Conservation (phyloP, 2,888 invertebrate genomes). For the Panzeria rudis region DNA sequence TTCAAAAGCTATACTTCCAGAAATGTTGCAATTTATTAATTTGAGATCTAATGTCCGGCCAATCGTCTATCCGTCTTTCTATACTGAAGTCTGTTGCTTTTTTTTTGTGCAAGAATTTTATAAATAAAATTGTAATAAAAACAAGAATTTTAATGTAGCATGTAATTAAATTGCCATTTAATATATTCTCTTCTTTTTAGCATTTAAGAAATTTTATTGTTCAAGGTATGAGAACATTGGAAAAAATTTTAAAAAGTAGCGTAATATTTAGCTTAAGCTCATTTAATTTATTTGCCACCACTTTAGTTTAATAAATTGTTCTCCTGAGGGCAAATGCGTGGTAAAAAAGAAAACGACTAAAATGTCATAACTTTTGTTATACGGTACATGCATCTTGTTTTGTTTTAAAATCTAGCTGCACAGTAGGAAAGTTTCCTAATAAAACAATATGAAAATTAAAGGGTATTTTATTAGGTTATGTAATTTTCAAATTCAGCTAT, state of each 20-base stretch:
- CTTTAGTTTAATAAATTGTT: constrained; percentile 50
- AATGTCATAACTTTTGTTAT: constrained; percentile 42
- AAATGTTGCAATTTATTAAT: no score
- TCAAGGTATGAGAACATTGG: not conserved
- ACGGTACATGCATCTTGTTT: constrained; percentile 5
- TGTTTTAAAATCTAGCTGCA: no score
- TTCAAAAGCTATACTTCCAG: no score
- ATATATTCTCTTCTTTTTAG: constrained; percentile 17
- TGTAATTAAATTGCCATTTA: constrained; percentile 41
- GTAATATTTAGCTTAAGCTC: constrained; percentile 31
- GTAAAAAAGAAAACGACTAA: not conserved
- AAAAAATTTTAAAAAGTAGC: constrained; percentile 4
- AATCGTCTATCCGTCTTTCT: no score
- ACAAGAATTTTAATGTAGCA: not conserved
- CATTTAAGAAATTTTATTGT: not conserved
- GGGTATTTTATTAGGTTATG: no score
- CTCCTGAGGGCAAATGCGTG: constrained; percentile 53
- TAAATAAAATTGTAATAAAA: not conserved
- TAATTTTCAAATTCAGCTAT: no score
- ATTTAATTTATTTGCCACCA: constrained; percentile 58
- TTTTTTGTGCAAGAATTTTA: no score
- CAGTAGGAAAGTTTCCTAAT: not conserved
- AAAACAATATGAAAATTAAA: no score
- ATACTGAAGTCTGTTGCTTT: no score
- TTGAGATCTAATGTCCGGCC: no score